These are phyloP conservation scores for Meloe dianella DNA, from an alignment of 2,888 invertebrate species.

Conservation along the genomic window DNA sequence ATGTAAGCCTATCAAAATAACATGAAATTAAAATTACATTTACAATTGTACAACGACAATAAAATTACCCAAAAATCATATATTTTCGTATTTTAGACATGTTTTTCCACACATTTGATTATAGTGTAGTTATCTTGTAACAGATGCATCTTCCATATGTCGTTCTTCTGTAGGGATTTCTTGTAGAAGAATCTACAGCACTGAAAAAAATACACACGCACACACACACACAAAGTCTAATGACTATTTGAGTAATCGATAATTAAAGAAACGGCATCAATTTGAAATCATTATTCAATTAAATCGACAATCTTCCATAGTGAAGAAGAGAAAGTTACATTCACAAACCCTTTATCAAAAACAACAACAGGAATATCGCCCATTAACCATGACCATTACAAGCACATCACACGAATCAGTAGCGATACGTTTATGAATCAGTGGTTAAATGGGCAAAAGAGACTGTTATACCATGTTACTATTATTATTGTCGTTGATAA, in stretches of 20 bases:
- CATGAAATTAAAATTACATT: constrained; percentile 2
- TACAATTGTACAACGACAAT: not conserved
- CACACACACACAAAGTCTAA: no score
- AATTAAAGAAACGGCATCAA: not conserved
- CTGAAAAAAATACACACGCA: no score
- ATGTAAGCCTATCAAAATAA: not conserved
- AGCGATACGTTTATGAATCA: constrained; percentile 31
- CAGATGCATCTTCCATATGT: not conserved
- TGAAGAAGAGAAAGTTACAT: constrained; percentile 1
- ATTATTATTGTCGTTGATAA: not conserved
- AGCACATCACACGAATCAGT: constrained; percentile 16
- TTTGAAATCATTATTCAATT: not conserved
- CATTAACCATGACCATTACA: constrained; percentile 20
- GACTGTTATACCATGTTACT: constrained; percentile 8
- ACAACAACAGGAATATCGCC: not conserved
- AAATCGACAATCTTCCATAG: not conserved
- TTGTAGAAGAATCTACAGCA: not conserved
- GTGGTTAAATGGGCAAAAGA: constrained; percentile 28
- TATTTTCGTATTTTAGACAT: not conserved
- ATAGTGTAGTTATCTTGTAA: not conserved
- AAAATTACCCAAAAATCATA: no score
- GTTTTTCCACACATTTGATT: not conserved
- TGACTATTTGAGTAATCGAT: not conserved
- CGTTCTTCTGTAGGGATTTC: not conserved
- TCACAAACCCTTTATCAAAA: not conserved